These are phyloP conservation scores for Lycia hirtaria DNA, from an alignment of 2,888 invertebrate genomes.

Conservation along the genomic window DNA sequence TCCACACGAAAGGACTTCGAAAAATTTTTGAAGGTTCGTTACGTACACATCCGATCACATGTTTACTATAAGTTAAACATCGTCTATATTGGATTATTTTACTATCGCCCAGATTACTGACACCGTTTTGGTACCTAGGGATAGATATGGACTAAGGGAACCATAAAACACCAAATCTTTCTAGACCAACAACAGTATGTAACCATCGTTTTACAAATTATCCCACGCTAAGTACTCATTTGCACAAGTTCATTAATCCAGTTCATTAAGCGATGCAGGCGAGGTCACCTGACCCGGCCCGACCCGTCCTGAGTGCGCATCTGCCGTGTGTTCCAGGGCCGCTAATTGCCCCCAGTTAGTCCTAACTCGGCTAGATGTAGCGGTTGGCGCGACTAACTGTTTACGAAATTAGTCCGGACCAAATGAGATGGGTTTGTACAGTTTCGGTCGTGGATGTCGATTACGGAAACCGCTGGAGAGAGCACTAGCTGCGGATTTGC, in stretches of 20 bases:
- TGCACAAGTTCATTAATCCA: conserved; percentile 1
- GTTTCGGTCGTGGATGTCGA: conserved; percentile 4
- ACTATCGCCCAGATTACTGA: too few relatives aligned
- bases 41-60: too few relatives aligned
- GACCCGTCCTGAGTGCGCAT: conserved; percentile 11
- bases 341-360: conserved; percentile 27
- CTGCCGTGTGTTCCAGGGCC: conserved; percentile 17
- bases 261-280: conserved; percentile 7
- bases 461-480: neutral
- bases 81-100: too few relatives aligned
- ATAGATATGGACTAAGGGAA: too few relatives aligned
- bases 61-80: too few relatives aligned
- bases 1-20: too few relatives aligned
- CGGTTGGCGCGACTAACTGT: conserved; percentile 10
- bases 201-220: neutral
- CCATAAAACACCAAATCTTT: too few relatives aligned
- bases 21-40: too few relatives aligned
- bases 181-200: neutral
- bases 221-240: too few relatives aligned
- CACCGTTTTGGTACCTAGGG: too few relatives aligned
- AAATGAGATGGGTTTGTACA: conserved; percentile 5
- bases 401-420: conserved; percentile 7
- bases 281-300: conserved; percentile 10
- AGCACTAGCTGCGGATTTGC: neutral
- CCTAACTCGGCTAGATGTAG: conserved; percentile 5